phyloP scores from a whole-genome alignment of 2,113 vertebrate species.

The Siphamia tubifer region DNA sequence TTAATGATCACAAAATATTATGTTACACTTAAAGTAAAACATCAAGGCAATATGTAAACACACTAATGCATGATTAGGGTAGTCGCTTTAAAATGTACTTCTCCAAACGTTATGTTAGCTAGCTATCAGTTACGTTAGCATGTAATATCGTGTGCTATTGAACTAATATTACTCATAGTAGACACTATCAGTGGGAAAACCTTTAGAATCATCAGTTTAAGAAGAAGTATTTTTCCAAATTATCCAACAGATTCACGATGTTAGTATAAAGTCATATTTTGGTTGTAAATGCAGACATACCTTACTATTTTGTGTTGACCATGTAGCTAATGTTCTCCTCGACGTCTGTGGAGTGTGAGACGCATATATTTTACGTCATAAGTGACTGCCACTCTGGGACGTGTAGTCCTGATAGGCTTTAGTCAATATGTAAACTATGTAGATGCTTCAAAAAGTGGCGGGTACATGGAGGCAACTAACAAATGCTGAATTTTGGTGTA shows the following conservation, averaged over 20 bases:
- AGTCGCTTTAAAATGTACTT: too few species aligned
- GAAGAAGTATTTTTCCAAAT: background rate
- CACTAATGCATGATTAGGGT: too few species aligned
- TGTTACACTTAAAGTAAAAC: too few species aligned
- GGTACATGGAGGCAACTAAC: too few species aligned
- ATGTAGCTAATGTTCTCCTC: conserved; percentile 47
- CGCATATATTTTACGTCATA: conserved; percentile 50
- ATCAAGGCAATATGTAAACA: too few species aligned
- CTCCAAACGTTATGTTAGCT: too few species aligned
- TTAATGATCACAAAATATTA: too few species aligned
- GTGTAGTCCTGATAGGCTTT: conserved; percentile 45
- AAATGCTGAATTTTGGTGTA: background rate
- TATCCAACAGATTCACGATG: background rate
- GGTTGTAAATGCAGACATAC: conserved; percentile 44
- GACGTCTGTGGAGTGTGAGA: conserved; percentile 8
- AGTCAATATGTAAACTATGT: too few species aligned
- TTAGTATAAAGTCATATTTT: background rate
- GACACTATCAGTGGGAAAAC: background rate
- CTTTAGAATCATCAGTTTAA: background rate
- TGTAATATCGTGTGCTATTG: conserved; percentile 25
- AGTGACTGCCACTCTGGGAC: conserved; percentile 19
- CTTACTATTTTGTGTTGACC: conserved; percentile 48
- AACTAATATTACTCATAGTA: conserved; percentile 32
- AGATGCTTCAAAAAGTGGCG: background rate
- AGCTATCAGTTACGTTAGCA: conserved; percentile 23